A percentile compares a stretch with the other conserved stretches of the same genome.
Evolutionary conservation across 2,113 vertebrate genomes (phyloP).

Genomic region (Rhombomys opimus): DNA sequence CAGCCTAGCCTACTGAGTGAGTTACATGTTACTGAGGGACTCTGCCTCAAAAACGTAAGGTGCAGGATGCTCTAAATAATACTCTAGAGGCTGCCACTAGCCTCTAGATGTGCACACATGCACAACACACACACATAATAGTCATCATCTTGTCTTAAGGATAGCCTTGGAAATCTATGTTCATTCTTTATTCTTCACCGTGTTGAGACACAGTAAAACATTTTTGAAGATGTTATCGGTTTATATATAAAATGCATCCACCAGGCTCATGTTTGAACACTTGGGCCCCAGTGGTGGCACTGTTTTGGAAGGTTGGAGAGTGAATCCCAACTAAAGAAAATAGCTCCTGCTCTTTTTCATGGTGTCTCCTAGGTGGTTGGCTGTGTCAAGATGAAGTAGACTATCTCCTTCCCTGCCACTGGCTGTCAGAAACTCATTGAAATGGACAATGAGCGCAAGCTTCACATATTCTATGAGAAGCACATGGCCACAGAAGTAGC

Average conservation of each 20-base stretch:
- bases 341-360: neutral
- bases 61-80: neutral
- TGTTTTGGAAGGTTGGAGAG: neutral
- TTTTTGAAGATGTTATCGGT: neutral
- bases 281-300: fast-evolving
- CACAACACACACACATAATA: neutral
- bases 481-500: no score
- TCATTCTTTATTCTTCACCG: neutral
- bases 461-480: no score
- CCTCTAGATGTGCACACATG: neutral
- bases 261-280: neutral
- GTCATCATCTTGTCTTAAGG: neutral
- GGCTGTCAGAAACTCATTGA: no score
- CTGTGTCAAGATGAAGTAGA: no score
- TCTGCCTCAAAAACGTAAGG: neutral
- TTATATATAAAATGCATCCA: neutral
- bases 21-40: no score
- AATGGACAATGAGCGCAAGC: no score
- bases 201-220: neutral
- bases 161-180: neutral
- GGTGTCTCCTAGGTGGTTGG: no score
- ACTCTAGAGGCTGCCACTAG: neutral
- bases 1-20: neutral
- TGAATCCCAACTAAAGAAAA: neutral
- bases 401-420: no score